A percentile compares a stretch with the other conserved stretches of the same genome.
phyloP scores from a whole-genome alignment of 92 coral and sea anemone species.

The Porites lobata region DNA sequence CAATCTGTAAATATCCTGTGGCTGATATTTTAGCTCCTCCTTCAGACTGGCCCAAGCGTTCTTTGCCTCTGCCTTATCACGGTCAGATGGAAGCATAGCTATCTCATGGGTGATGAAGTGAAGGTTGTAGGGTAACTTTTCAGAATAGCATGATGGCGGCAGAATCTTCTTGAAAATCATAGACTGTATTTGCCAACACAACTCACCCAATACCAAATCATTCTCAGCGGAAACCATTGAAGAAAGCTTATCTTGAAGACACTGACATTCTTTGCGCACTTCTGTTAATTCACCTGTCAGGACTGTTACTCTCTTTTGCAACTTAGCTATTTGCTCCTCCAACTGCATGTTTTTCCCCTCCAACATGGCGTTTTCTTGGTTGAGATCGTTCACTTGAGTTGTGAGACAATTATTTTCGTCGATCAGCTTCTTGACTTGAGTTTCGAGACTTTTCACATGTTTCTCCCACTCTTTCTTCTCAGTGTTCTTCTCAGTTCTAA shows the following conservation, averaged over 20 bases:
- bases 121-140: not conserved
- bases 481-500: too few species aligned
- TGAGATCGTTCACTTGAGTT: too few species aligned
- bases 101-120: not conserved
- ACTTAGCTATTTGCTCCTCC: not conserved
- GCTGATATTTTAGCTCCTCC: not conserved
- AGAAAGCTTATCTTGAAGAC: not conserved
- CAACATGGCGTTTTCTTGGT: not conserved
- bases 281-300: not conserved
- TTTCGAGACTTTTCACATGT: not conserved
- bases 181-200: not conserved
- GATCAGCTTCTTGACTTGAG: not conserved
- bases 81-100: not conserved
- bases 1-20: not conserved
- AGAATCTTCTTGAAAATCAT: slow-evolving; percentile 4
- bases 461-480: not conserved
- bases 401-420: not conserved
- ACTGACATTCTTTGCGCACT: not conserved
- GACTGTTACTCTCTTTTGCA: not conserved
- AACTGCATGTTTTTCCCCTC: too few species aligned
- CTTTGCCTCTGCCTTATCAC: not conserved
- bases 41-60: slow-evolving; percentile 5
- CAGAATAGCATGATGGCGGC: not conserved
- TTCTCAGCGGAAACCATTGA: not conserved
- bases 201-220: slow-evolving; percentile 5